A percentile compares a stretch with the other conserved stretches of the same genome.
These are phyloP conservation scores for Tachystola acroxantha DNA, from an alignment of 2,888 invertebrate species.

Conservation along the genomic window DNA sequence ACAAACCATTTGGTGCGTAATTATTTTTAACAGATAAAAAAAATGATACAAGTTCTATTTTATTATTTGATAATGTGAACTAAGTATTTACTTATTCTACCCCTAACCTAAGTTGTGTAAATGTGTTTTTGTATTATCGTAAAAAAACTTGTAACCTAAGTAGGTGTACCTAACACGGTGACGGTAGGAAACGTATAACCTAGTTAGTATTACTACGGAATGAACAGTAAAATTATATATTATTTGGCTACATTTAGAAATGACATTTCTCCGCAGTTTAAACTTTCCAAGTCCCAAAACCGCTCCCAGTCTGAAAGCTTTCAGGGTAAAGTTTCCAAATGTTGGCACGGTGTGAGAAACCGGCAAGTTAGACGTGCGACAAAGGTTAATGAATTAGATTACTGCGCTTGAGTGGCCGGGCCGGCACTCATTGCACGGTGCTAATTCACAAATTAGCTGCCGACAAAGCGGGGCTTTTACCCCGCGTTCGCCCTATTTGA, in stretches of 20 bases:
- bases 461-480: slow-evolving; percentile 55
- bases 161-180: no score
- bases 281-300: no score
- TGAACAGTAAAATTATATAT: no score
- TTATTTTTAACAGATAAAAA: slow-evolving; percentile 18
- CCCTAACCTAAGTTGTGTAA: no score
- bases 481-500: slow-evolving; percentile 24
- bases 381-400: slow-evolving; percentile 68
- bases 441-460: slow-evolving; percentile 67
- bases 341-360: slow-evolving; percentile 23
- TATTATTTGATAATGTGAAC: no score
- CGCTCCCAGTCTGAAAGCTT: slow-evolving; percentile 2
- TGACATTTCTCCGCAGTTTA: no score
- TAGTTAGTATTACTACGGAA: no score
- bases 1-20: slow-evolving; percentile 25
- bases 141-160: no score
- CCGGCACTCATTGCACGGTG: slow-evolving; percentile 52
- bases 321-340: slow-evolving; percentile 14
- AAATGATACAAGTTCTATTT: neutral
- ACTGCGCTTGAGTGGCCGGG: slow-evolving; percentile 55
- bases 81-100: no score
- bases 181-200: no score
- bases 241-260: no score
- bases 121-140: no score
- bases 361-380: slow-evolving; percentile 35